Evolutionary conservation across 2,113 vertebrate genomes (phyloP), one percentile per base, ranked within the genome.

Genomic region (Fulmarus glacialis): DNA sequence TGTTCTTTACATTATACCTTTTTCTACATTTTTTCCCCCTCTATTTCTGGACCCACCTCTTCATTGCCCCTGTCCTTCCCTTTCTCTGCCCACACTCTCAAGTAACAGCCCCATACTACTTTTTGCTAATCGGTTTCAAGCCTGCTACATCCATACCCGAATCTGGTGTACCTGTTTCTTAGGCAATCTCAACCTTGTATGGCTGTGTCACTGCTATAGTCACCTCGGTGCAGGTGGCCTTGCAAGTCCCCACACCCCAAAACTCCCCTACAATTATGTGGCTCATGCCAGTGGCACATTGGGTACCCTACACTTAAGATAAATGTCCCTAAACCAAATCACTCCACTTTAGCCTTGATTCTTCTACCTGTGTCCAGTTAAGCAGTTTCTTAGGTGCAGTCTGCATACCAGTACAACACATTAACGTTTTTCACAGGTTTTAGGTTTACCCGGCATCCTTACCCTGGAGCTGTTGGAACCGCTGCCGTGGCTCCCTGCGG

Each of bases 211-310:
- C 56, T 59, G 60, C 56, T 59, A 2, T 7, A 13, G 52, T 80
- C 58, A 50, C 17, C 72, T 68, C 1, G 0, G 42, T 60, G 14
- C 56, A 24, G 27, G 29, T 85, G 52, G 23, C 71, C 40, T 60
- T 4, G 1, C 42, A 38, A 60, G n/a, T 48, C 59, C 43, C 50
- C 26, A 21, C 14, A 27, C 34, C 59, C 59, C 20, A 34, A 40
- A 59, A 9, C 43, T 90, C 17, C 43, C 60, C 30, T 88, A 4
- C 20, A n/a, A 2, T 82, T 67, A 29, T 0, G 1, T 72, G n/a
- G 17, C 4, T 4, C 43, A 15, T 50, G 9, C 22, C 1, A 3
- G 22, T 85, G 59, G 15, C 32, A 15, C 0, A 1, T 40, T 71
- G 73, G 15, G 14, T 72, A 27, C 58, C 36, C n/a, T 74, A 23